Percentiles rank a stretch among this genome's conserved stretches.
phyloP scores from a whole-genome alignment of 2,888 invertebrate species.

The Epinotia demarniana region DNA sequence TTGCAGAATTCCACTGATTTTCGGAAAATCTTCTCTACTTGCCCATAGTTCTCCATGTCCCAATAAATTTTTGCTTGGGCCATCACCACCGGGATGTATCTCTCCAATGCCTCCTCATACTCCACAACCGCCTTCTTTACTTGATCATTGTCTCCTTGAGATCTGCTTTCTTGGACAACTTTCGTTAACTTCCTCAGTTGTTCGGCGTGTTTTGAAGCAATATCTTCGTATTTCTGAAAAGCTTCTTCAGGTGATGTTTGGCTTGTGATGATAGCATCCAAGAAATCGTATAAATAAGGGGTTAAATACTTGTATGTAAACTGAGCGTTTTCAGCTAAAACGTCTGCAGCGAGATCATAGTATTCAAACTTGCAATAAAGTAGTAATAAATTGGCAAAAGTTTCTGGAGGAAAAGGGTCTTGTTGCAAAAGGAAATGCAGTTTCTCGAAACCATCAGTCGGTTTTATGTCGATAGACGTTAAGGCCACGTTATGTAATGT shows the following conservation, averaged over 20 bases:
- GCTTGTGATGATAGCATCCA: conserved; percentile 98
- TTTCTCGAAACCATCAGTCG: conserved; percentile 96
- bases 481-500: conserved; percentile 99
- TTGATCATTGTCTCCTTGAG: conserved; percentile 94
- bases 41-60: conserved; percentile 97
- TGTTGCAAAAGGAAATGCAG: conserved; percentile 95
- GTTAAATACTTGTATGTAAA: conserved; percentile 97
- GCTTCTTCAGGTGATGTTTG: conserved; percentile 99
- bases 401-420: conserved; percentile 98
- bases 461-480: conserved; percentile 92
- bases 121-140: conserved; percentile 95
- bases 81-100: conserved; percentile 99
- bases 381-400: conserved; percentile 97
- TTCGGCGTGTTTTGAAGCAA: conserved; percentile 96
- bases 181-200: conserved; percentile 95
- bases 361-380: conserved; percentile 99
- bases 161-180: conserved; percentile 96
- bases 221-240: conserved; percentile 96
- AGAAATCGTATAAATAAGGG: conserved; percentile 96
- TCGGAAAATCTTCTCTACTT: conserved; percentile 98
- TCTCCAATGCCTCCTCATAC: conserved; percentile 95
- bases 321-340: conserved; percentile 98
- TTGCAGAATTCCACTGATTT: conserved; percentile 99
- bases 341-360: conserved; percentile 98
- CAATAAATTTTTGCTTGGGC: conserved; percentile 99